phyloP scores from a whole-genome alignment of 2,113 vertebrate genomes.

The Platysteira castanea region DNA sequence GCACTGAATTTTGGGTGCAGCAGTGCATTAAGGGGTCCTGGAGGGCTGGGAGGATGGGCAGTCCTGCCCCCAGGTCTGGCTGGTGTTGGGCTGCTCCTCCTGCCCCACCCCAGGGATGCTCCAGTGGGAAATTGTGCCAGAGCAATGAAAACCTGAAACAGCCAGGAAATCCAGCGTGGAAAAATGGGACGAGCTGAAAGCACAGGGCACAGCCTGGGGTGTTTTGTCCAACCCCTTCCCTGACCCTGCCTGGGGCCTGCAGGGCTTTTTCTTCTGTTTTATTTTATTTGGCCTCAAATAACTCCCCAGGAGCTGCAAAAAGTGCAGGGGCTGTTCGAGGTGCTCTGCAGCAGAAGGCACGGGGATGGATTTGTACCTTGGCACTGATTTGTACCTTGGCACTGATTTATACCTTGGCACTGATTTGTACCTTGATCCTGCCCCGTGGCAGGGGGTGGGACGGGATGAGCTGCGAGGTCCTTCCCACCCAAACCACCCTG shows the following conservation, averaged over 20 bases:
- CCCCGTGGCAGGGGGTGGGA: neutral
- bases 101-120: accelerated
- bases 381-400: neutral
- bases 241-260: neutral
- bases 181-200: neutral
- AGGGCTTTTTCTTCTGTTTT: neutral
- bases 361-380: too few relatives aligned
- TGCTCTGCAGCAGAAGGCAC: neutral
- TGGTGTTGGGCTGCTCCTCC: neutral
- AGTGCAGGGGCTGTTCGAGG: neutral
- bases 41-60: accelerated
- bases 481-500: neutral
- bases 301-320: neutral
- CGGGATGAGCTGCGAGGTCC: accelerated
- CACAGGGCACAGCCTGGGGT: neutral
- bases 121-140: accelerated
- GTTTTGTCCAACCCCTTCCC: neutral
- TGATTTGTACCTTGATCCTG: too few relatives aligned
- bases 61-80: neutral
- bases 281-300: neutral
- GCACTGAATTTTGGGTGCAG: accelerated
- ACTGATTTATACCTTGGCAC: too few relatives aligned
- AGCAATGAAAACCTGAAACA: accelerated
- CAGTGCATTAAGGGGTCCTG: accelerated
- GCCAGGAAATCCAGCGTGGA: accelerated